Percentiles rank a stretch among this genome's conserved stretches.
These are phyloP conservation scores for Rhinolophus ferrumequinum DNA, from an alignment of 2,113 vertebrate genomes.

Conservation along the genomic window DNA sequence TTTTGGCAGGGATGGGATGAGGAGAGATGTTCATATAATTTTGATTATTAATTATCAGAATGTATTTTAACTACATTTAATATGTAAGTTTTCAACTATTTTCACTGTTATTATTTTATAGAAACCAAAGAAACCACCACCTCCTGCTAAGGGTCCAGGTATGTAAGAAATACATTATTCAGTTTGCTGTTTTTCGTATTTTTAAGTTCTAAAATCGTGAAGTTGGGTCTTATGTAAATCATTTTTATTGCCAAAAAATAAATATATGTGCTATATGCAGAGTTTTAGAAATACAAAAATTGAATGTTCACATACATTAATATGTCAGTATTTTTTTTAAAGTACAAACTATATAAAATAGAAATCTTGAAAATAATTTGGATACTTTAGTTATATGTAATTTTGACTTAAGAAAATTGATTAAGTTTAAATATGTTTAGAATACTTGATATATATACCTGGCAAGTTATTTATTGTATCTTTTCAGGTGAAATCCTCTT, in stretches of 20 bases:
- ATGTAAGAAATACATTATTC: constrained; percentile 64
- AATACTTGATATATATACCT: neutral
- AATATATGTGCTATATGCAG: neutral
- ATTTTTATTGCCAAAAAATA: neutral
- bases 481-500: constrained; percentile 7
- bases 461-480: neutral
- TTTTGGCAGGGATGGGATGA: neutral
- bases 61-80: constrained; percentile 9
- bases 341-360: constrained; percentile 46
- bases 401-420: constrained; percentile 44
- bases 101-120: constrained; percentile 76
- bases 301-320: neutral
- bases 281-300: constrained; percentile 14
- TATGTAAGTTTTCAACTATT: neutral
- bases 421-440: neutral
- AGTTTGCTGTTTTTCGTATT: neutral
- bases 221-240: neutral
- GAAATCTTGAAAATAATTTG: constrained; percentile 8
- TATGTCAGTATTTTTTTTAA: constrained; percentile 16
- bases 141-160: constrained; percentile 90
- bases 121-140: constrained; percentile 93
- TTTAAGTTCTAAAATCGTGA: constrained; percentile 15
- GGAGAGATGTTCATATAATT: neutral
- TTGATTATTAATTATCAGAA: constrained; percentile 1
- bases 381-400: neutral